Evolutionary conservation across 2,888 invertebrate species (phyloP).

Genomic region (Barypeithes pellucidus): DNA sequence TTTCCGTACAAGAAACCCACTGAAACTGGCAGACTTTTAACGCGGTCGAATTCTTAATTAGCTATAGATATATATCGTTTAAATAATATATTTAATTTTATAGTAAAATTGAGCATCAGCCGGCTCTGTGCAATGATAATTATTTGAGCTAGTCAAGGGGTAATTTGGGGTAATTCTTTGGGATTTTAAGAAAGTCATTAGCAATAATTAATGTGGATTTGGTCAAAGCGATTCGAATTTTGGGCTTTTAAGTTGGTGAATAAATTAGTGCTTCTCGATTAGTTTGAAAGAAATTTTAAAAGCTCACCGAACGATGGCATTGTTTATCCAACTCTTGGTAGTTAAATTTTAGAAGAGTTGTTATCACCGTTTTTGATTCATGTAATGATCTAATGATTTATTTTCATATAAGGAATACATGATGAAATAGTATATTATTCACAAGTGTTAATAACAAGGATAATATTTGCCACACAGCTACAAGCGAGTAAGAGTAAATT

Average conservation of each 20-base stretch:
- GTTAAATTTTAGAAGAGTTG: not conserved
- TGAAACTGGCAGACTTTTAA: too few species aligned
- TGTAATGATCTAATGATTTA: too few species aligned
- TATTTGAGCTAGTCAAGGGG: constrained; percentile 28
- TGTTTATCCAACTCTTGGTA: not conserved
- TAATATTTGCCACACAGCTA: too few species aligned
- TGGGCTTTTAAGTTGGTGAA: constrained; percentile 38
- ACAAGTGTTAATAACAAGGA: too few species aligned
- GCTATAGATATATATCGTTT: too few species aligned
- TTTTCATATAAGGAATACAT: too few species aligned
- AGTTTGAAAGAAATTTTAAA: constrained; percentile 27
- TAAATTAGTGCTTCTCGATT: constrained; percentile 46
- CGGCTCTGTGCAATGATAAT: constrained; percentile 20
- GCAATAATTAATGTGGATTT: constrained; percentile 48
- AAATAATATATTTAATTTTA: too few species aligned
- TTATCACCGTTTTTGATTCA: not conserved
- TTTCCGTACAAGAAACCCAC: too few species aligned
- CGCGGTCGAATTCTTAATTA: too few species aligned
- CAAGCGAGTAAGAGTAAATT: too few species aligned
- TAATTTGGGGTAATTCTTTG: constrained; percentile 42
- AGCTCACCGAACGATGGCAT: constrained; percentile 11
- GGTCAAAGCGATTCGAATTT: constrained; percentile 45
- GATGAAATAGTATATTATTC: too few species aligned
- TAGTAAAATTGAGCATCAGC: too few species aligned
- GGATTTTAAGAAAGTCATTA: constrained; percentile 43